Conservation (phyloP, 2,888 invertebrate species). For the Hipparchia sbordonii region DNA sequence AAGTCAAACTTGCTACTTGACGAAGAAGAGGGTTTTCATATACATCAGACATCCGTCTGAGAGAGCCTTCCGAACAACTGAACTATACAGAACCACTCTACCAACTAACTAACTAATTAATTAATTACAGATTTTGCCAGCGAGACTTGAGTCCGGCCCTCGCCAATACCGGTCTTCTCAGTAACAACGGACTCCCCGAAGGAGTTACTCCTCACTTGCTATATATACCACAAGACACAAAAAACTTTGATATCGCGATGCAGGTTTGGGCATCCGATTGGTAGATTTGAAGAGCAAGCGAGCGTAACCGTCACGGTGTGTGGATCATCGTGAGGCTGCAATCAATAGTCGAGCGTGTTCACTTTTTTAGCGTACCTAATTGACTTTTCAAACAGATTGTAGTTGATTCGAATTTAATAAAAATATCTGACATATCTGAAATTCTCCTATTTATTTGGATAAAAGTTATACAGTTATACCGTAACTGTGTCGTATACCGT, state of each 20-base stretch:
- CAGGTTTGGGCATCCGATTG: constrained; percentile 53
- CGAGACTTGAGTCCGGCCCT: constrained; percentile 78
- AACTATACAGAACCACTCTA: constrained; percentile 69
- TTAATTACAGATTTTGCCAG: constrained; percentile 58
- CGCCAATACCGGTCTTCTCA: constrained; percentile 76
- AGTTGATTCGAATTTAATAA: too few species aligned
- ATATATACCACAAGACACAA: constrained; percentile 28
- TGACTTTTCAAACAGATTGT: too few species aligned
- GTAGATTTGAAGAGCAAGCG: constrained; percentile 42
- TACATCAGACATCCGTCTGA: constrained; percentile 46
- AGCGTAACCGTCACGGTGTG: constrained; percentile 38
- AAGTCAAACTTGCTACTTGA: constrained; percentile 78
- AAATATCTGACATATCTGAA: too few species aligned
- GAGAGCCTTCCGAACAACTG: constrained; percentile 51
- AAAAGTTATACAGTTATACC: background rate
- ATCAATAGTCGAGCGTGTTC: constrained; percentile 16
- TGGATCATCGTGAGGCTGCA: constrained; percentile 24
- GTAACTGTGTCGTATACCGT: too few species aligned
- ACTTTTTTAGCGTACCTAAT: too few species aligned
- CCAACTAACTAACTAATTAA: constrained; percentile 63
- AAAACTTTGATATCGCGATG: constrained; percentile 61
- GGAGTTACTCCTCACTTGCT: rapidly evolving
- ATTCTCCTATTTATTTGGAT: too few species aligned
- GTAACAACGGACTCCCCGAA: constrained; percentile 76
- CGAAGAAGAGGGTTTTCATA: constrained; percentile 72